A percentile compares a stretch with the other conserved stretches of the same genome.
These are phyloP conservation scores for Halcyon malimbica DNA, from an alignment of 2,113 vertebrate species.

Conservation along the genomic window DNA sequence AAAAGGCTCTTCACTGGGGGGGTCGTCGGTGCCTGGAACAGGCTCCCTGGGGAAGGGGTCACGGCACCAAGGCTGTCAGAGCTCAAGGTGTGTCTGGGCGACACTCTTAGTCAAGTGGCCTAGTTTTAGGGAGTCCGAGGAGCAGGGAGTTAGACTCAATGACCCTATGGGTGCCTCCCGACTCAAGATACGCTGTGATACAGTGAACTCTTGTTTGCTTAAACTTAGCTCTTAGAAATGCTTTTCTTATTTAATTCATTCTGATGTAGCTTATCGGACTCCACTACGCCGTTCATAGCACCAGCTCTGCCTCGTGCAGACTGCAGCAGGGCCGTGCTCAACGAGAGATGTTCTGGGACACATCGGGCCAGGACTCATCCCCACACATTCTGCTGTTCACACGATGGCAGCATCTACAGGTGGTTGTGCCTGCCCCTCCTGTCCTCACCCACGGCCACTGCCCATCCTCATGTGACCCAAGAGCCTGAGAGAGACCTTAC, in stretches of 20 bases:
- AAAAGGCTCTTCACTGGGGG: neutral
- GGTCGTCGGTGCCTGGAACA: neutral
- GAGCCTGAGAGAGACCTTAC: neutral
- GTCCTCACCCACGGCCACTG: neutral
- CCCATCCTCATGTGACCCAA: neutral
- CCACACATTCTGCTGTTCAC: neutral
- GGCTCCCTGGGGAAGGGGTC: neutral
- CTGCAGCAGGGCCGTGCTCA: neutral
- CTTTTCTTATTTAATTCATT: neutral
- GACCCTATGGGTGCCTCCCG: too few species aligned
- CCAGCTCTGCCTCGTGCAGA: neutral
- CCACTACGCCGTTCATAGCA: neutral
- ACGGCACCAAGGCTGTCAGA: neutral
- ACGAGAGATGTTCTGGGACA: neutral
- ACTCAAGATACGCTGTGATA: too few species aligned
- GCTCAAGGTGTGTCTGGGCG: rapidly evolving
- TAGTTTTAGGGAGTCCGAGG: neutral
- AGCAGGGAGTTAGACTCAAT: neutral
- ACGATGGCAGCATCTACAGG: neutral
- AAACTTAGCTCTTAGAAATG: neutral
- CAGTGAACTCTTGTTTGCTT: neutral
- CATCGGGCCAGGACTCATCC: neutral
- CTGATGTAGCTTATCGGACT: neutral
- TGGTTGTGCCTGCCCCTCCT: neutral
- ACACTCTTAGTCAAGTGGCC: neutral